Conservation (phyloP, 2,797 vertebrate species). For the Propithecus deckenii region DNA sequence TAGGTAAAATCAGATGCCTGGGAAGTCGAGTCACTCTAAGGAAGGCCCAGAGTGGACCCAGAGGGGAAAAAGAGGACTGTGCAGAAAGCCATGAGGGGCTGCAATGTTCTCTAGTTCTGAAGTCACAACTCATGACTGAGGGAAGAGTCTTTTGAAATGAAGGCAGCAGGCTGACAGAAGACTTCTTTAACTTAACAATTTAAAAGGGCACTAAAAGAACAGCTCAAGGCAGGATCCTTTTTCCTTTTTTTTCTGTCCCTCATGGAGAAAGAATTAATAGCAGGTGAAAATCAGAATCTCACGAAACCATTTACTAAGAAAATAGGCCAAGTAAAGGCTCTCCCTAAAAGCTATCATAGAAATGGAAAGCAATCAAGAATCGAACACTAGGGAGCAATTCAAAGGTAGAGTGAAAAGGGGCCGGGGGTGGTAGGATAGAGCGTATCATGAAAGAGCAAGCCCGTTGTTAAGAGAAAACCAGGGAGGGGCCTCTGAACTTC, state of each 20-base stretch:
- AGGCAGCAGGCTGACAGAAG: constrained; percentile 45
- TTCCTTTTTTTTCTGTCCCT: constrained; percentile 9
- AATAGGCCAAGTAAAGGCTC: constrained; percentile 43
- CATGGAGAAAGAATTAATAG: constrained; percentile 55
- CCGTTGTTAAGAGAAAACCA: constrained; percentile 27
- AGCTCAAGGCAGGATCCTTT: constrained; percentile 20
- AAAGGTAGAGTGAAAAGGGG: constrained; percentile 28
- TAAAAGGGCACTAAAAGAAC: constrained; percentile 49
- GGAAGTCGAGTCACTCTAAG: background rate
- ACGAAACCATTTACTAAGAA: constrained; percentile 56
- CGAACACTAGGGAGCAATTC: constrained; percentile 54
- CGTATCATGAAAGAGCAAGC: background rate
- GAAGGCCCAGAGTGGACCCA: background rate
- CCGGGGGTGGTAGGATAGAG: background rate
- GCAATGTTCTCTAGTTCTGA: constrained; percentile 25
- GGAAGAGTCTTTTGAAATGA: constrained; percentile 34
- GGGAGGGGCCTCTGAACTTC: background rate
- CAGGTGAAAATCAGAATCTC: constrained; percentile 61
- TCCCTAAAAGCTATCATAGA: constrained; percentile 40
- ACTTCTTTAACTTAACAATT: background rate
- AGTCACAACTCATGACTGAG: constrained; percentile 20
- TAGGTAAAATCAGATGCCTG: background rate
- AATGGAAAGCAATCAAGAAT: constrained; percentile 62
- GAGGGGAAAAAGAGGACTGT: background rate
- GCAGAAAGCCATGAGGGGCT: background rate